Evolutionary conservation across 2,888 invertebrate species (phyloP), one percentile per base, ranked within the genome.

Genomic region (Steinernema carpocapsae): DNA sequence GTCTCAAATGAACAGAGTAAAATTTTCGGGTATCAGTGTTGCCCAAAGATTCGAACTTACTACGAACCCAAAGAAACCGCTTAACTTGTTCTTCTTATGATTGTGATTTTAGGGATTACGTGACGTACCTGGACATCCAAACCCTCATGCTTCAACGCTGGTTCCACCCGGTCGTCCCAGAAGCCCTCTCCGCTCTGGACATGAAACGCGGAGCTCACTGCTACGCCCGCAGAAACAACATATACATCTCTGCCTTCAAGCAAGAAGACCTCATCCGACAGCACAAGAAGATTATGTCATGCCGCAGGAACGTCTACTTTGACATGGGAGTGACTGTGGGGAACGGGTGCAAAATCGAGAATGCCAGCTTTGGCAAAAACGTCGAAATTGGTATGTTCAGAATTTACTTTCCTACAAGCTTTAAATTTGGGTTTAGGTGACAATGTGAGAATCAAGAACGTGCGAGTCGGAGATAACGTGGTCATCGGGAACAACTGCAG

Each of bases 91-190:
- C 6, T 19, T 4, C 12, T 51, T 48, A 32, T 10, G 29, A 0
- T 26, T 0, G n/a, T 1, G 14, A 1, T 7, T 74, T 74, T 19
- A 74, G 77, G n/a, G 76, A 77, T 42, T 77, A 77, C 74, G 78
- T 76, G 12, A 74, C 79, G 0, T 76, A 82, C 6, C 26, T 83
- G 37, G 48, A 73, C 12, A 74, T 79, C 29, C 77, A 78, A 22
- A 73, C 71, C 0, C 74, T 83, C 7, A 59, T 84, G 24, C 72
- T 82, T 45, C 78, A 80, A 22, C 76, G 80, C 14, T 82, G 81
- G 82, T 80, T 80, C 73, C 78, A 77, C 45, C 83, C 82, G 10
- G 59, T 83, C 7, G 74, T 75, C 2, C 80, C 82, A 3, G 81
- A 81, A 26, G 14, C 17, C 12, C 32, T 10, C 12, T 19, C n/a